Conservation (phyloP, 2,888 invertebrate genomes). For the Drosophila mulleri region DNA sequence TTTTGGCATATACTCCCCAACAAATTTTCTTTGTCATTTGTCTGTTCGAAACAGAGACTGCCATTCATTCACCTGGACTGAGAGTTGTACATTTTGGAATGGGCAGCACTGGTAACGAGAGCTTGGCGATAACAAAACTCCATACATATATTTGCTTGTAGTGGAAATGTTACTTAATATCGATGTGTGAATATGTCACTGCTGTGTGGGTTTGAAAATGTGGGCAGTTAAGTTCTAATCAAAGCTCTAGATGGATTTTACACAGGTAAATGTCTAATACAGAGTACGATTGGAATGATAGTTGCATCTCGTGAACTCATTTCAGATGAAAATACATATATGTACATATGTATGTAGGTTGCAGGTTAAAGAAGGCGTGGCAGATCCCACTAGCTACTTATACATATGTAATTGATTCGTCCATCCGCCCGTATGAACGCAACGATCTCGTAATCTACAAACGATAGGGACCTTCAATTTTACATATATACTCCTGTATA, state of each 20-base stretch:
- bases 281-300: background rate
- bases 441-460: too few relatives aligned
- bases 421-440: too few relatives aligned
- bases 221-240: too few relatives aligned
- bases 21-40: background rate
- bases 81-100: background rate
- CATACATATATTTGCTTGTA: too few relatives aligned
- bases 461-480: too few relatives aligned
- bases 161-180: too few relatives aligned
- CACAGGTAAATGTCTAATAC: too few relatives aligned
- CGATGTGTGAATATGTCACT: too few relatives aligned
- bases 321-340: background rate
- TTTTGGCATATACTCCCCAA: background rate
- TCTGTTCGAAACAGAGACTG: background rate
- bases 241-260: too few relatives aligned
- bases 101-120: slow-evolving; percentile 37
- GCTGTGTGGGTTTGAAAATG: background rate
- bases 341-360: background rate
- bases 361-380: background rate
- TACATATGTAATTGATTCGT: background rate
- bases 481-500: too few relatives aligned
- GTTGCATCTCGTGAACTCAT: background rate
- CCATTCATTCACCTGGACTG: background rate
- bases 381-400: background rate
- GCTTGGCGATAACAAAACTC: background rate